Conservation (phyloP, 2,888 invertebrate genomes). For the Sylvicola fuscatus region DNA sequence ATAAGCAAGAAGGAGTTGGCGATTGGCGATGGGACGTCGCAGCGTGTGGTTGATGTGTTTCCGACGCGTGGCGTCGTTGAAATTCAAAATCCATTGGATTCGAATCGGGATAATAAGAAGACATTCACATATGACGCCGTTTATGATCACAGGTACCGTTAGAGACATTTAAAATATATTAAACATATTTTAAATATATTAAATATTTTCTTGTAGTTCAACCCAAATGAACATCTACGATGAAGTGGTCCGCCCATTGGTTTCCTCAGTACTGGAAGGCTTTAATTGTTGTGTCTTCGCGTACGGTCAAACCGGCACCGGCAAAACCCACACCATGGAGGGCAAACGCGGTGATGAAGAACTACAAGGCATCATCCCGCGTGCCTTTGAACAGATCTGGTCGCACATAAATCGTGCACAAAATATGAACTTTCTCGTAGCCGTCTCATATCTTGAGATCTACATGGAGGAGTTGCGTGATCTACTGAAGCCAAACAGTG, state of each 20-base stretch:
- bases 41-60: conserved; percentile 59
- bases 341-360: conserved; percentile 30
- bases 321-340: conserved; percentile 52
- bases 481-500: conserved; percentile 37
- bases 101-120: conserved; percentile 57
- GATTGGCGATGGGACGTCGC: conserved; percentile 18
- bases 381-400: conserved; percentile 96
- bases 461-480: conserved; percentile 83
- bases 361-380: conserved; percentile 69
- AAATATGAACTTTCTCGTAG: conserved; percentile 87
- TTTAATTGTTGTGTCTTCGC: conserved; percentile 99
- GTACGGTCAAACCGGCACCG: conserved; percentile 97
- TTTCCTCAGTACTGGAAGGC: conserved; percentile 87
- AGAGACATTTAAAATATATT: neutral
- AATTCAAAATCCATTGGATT: conserved; percentile 63
- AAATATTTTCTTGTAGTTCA: conserved; percentile 30
- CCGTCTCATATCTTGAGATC: conserved; percentile 93
- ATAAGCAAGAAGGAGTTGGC: conserved; percentile 70
- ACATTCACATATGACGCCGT: conserved; percentile 96
- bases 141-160: conserved; percentile 56
- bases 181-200: neutral
- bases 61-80: conserved; percentile 78
- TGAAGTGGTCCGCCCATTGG: conserved; percentile 85
- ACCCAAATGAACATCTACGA: conserved; percentile 87
- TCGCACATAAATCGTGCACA: conserved; percentile 75